Evolutionary conservation across 2,113 vertebrate species (phyloP).

Genomic region (Gadus macrocephalus): DNA sequence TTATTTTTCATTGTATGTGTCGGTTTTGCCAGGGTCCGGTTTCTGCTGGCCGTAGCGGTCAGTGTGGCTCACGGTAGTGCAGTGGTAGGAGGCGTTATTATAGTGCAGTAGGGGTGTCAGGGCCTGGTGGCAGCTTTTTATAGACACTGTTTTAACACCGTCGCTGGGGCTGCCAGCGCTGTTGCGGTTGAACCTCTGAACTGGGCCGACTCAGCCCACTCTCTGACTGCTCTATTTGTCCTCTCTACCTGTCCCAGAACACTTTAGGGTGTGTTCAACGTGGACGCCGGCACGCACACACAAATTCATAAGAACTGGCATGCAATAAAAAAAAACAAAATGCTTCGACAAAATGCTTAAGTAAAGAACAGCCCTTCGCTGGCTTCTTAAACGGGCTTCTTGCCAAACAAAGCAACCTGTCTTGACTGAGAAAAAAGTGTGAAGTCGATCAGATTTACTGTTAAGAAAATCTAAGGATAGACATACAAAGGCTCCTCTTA

Average conservation of each 20-base stretch:
- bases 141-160: not conserved
- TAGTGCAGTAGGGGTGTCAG: not conserved
- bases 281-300: not conserved
- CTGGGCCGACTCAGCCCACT: slow-evolving; percentile 48
- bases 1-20: no score
- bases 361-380: not conserved
- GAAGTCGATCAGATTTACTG: no score
- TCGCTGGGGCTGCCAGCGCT: slow-evolving; percentile 13
- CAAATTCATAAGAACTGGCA: no score
- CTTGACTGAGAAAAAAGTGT: no score
- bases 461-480: no score
- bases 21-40: no score
- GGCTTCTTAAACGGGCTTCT: not conserved
- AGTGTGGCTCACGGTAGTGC: not conserved
- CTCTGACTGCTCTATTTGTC: slow-evolving; percentile 23
- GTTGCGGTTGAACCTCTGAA: slow-evolving; percentile 41
- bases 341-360: not conserved
- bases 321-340: no score
- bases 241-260: slow-evolving; percentile 43
- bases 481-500: no score
- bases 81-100: not conserved
- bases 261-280: slow-evolving; percentile 30
- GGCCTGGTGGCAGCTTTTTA: slow-evolving; percentile 3
- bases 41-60: not conserved
- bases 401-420: no score